These are phyloP conservation scores for Machimus atricapillus DNA, from an alignment of 2,888 invertebrate genomes.

Conservation along the genomic window DNA sequence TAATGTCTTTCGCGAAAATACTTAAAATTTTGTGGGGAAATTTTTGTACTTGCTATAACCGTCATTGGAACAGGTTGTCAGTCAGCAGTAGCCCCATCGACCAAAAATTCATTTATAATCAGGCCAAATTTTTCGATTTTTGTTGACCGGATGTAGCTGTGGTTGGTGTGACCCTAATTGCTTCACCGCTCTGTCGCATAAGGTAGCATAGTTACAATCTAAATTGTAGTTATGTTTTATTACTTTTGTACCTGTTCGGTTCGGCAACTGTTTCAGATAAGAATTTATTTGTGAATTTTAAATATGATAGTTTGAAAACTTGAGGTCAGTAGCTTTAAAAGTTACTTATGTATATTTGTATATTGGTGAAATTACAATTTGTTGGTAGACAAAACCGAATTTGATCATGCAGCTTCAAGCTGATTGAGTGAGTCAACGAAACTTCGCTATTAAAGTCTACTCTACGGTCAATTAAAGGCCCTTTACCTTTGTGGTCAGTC, in stretches of 20 bases:
- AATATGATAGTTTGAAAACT: background rate
- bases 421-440: background rate
- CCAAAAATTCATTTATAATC: background rate
- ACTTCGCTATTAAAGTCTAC: background rate
- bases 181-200: background rate
- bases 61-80: background rate
- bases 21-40: background rate
- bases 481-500: constrained; percentile 14
- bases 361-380: background rate
- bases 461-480: background rate
- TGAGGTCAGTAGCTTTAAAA: background rate
- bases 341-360: background rate
- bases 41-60: background rate
- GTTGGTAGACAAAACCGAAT: background rate
- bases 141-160: background rate
- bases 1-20: background rate
- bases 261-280: background rate
- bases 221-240: background rate
- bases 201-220: background rate
- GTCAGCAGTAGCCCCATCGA: background rate
- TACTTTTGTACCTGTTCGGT: background rate
- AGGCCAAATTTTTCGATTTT: background rate
- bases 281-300: background rate
- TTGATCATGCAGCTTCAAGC: background rate
- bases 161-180: background rate